phyloP scores from a whole-genome alignment of 2,888 invertebrate species.

The Epistrophella euchroma region DNA sequence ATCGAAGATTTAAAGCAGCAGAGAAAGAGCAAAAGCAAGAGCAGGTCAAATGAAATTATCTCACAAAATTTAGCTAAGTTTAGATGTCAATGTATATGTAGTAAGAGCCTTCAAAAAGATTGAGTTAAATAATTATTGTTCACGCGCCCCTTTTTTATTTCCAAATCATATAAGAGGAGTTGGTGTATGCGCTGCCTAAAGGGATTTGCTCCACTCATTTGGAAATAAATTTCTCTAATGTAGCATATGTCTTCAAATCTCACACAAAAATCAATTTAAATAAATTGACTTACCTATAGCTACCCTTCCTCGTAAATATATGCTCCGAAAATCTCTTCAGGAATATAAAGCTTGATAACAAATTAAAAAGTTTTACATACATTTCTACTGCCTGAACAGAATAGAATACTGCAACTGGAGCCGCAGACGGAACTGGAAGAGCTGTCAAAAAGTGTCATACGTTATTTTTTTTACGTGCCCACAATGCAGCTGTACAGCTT shows the following conservation, averaged over 20 bases:
- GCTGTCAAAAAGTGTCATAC: too few species aligned
- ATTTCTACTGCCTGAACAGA: too few species aligned
- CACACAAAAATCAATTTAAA: conserved; percentile 14
- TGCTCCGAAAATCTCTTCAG: background rate
- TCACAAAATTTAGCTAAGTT: conserved; percentile 7
- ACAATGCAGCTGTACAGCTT: too few species aligned
- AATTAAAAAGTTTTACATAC: too few species aligned
- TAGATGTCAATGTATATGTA: background rate
- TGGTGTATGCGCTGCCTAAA: conserved; percentile 24
- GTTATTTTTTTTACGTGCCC: too few species aligned
- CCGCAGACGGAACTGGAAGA: too few species aligned
- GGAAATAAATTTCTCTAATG: conserved; percentile 58
- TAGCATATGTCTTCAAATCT: conserved; percentile 53
- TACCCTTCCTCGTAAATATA: background rate
- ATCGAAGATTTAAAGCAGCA: background rate
- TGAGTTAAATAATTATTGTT: conserved; percentile 36
- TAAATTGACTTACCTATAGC: conserved; percentile 5
- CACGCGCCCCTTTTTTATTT: conserved; percentile 35
- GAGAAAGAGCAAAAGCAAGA: background rate
- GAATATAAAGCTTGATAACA: too few species aligned
- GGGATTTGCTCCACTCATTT: conserved; percentile 65
- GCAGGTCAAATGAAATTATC: background rate
- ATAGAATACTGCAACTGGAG: too few species aligned
- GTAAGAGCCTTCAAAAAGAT: background rate
- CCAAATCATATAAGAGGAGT: background rate